Percentiles rank a stretch among this genome's conserved stretches.
phyloP scores from a whole-genome alignment of 2,888 invertebrate genomes.

The Griposia aprilina region DNA sequence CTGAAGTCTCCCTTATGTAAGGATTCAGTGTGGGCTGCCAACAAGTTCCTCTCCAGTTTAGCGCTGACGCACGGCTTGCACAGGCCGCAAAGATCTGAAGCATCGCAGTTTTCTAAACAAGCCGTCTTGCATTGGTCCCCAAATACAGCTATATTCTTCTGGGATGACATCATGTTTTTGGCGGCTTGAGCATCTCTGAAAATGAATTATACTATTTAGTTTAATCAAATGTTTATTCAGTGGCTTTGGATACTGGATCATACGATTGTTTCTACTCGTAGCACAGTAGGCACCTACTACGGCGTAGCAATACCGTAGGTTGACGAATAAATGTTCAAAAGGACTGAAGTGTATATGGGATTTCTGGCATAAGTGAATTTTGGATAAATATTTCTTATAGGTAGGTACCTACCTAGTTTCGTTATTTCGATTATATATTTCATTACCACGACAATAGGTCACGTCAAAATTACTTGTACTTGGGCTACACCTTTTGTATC shows the following conservation, averaged over 20 bases:
- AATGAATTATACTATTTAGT: slow-evolving; percentile 6
- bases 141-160: slow-evolving; percentile 95
- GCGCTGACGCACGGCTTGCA: slow-evolving; percentile 94
- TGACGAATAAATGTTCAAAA: neutral
- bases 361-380: neutral
- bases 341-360: neutral
- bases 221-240: neutral
- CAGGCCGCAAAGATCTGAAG: slow-evolving; percentile 91
- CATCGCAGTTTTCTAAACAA: slow-evolving; percentile 91
- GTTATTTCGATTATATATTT: too few species aligned
- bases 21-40: slow-evolving; percentile 95
- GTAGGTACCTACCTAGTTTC: too few species aligned
- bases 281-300: slow-evolving; percentile 2
- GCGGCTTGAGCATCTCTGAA: slow-evolving; percentile 85
- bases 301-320: slow-evolving; percentile 8
- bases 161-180: slow-evolving; percentile 93
- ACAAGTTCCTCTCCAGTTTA: slow-evolving; percentile 90
- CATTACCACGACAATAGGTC: too few species aligned
- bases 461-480: too few species aligned
- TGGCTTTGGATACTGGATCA: neutral
- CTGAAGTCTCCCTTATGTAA: slow-evolving; percentile 94
- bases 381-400: neutral
- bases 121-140: slow-evolving; percentile 91
- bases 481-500: too few species aligned
- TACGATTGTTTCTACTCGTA: neutral